A percentile compares a stretch with the other conserved stretches of the same genome.
These are phyloP conservation scores for Machaerirhynchus nigripectus DNA, from an alignment of 2,113 vertebrate genomes.

Conservation along the genomic window DNA sequence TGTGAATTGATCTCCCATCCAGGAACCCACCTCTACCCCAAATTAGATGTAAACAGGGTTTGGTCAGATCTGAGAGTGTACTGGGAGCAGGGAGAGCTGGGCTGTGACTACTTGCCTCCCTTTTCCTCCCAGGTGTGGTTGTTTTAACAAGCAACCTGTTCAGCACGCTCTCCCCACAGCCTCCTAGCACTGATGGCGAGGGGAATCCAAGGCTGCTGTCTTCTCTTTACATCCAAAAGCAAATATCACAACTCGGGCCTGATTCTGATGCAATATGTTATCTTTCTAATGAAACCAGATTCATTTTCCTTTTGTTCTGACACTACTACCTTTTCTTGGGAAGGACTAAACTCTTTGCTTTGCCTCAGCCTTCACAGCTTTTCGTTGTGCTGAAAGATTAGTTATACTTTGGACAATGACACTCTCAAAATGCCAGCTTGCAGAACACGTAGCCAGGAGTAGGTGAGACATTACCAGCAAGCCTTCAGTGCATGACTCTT, in stretches of 20 bases:
- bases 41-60: not conserved
- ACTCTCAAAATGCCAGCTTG: not conserved
- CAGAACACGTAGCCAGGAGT: not conserved
- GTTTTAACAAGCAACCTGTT: not conserved
- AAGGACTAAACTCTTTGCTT: not conserved
- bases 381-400: not conserved
- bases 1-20: not conserved
- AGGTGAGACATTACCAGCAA: not conserved
- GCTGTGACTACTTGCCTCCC: not conserved
- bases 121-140: not conserved
- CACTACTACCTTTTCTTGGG: not conserved
- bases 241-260: not conserved
- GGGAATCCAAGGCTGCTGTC: not conserved
- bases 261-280: not conserved
- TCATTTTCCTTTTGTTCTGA: not conserved
- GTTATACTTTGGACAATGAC: not conserved
- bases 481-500: not conserved
- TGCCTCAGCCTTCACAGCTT: not conserved
- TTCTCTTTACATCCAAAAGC: not conserved
- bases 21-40: not conserved
- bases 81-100: not conserved
- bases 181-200: too few relatives aligned
- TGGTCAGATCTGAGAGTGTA: not conserved
- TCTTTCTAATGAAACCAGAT: not conserved
- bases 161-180: not conserved